A percentile compares a stretch with the other conserved stretches of the same genome.
Evolutionary conservation across 2,797 vertebrate genomes (phyloP).

Genomic region (Rhincodon typus): DNA sequence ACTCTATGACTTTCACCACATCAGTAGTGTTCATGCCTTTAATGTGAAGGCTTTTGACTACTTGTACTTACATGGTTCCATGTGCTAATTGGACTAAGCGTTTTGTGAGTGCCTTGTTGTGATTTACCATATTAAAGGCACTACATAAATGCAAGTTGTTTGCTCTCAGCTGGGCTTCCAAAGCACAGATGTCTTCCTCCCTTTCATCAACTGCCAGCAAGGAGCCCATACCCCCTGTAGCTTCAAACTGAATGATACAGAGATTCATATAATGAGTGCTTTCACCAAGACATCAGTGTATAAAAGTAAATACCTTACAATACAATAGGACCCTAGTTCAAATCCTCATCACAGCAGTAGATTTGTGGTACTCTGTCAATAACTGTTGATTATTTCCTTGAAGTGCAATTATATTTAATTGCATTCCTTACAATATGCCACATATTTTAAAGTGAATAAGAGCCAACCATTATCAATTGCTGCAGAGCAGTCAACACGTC

Average conservation of each 20-base stretch:
- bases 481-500: not conserved
- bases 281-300: not conserved
- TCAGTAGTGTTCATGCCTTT: not conserved
- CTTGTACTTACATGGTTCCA: not conserved
- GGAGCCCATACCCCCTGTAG: not conserved
- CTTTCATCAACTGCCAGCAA: not conserved
- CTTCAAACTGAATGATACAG: slow-evolving; percentile 39
- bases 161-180: not conserved
- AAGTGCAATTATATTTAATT: not conserved
- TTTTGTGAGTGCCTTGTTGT: not conserved
- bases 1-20: not conserved
- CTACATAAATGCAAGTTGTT: not conserved
- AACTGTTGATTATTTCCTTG: not conserved
- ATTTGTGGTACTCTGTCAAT: not conserved
- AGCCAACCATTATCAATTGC: not conserved
- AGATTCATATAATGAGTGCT: slow-evolving; percentile 39
- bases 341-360: not conserved
- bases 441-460: not conserved
- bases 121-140: not conserved
- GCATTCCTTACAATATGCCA: not conserved
- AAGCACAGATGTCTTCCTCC: not conserved
- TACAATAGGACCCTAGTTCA: too few relatives aligned
- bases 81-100: not conserved
- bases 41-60: not conserved
- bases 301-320: not conserved